These are phyloP conservation scores for Tetranychus piercei DNA, from an alignment of 2,888 invertebrate species.

Conservation along the genomic window DNA sequence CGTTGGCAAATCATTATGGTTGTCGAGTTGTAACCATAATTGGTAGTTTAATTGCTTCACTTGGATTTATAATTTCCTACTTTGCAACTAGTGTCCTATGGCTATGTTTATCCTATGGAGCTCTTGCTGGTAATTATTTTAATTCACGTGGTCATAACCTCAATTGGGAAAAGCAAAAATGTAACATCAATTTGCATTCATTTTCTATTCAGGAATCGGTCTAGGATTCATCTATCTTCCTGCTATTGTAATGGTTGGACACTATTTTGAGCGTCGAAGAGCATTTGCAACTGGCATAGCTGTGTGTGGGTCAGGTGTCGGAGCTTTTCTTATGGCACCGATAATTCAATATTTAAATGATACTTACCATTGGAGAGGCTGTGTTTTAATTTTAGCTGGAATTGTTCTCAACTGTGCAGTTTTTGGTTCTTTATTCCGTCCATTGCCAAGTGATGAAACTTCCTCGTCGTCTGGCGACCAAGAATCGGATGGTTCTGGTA, in stretches of 20 bases:
- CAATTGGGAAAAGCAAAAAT: not conserved
- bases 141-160: not conserved
- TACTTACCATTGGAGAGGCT: constrained; percentile 67
- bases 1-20: constrained; percentile 85
- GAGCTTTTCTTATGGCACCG: constrained; percentile 87
- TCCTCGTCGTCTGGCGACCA: not conserved
- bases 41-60: constrained; percentile 64
- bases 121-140: constrained; percentile 29
- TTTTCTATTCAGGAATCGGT: constrained; percentile 46
- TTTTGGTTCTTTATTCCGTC: constrained; percentile 37
- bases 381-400: constrained; percentile 49
- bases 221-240: constrained; percentile 86
- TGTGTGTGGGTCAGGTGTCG: constrained; percentile 85
- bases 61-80: constrained; percentile 48
- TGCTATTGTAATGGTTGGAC: constrained; percentile 87
- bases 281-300: constrained; percentile 67
- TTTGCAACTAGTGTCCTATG: constrained; percentile 35
- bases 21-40: constrained; percentile 81
- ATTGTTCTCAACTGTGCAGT: constrained; percentile 28
- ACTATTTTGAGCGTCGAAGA: constrained; percentile 87
- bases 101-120: constrained; percentile 37
- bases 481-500: not conserved
- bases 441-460: constrained; percentile 26
- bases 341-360: constrained; percentile 59
- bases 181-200: not conserved